phyloP scores from a whole-genome alignment of 2,888 invertebrate genomes.

The Trilocha varians region DNA sequence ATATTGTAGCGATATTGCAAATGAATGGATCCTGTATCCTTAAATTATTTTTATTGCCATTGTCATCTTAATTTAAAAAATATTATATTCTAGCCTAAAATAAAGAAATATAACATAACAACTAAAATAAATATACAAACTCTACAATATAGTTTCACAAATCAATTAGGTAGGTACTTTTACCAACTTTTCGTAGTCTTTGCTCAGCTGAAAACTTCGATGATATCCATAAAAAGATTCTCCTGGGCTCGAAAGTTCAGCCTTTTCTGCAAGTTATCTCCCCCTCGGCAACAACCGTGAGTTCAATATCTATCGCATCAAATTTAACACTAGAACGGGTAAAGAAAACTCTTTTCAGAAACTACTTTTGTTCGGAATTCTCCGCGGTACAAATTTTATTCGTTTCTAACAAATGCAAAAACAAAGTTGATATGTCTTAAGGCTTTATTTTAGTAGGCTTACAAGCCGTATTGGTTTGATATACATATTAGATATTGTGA shows the following conservation, averaged over 20 bases:
- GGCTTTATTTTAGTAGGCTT: too few relatives aligned
- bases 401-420: not conserved
- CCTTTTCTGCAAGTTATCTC: conserved; percentile 18
- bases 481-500: too few relatives aligned
- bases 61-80: too few relatives aligned
- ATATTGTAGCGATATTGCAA: too few relatives aligned
- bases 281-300: conserved; percentile 26
- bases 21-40: too few relatives aligned
- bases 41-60: too few relatives aligned
- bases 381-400: too few relatives aligned
- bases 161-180: not conserved
- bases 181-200: not conserved
- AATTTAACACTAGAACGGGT: conserved; percentile 36
- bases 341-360: conserved; percentile 23
- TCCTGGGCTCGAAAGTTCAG: conserved; percentile 21
- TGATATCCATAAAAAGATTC: conserved; percentile 26
- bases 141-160: not conserved
- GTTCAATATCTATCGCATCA: conserved; percentile 41
- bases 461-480: too few relatives aligned
- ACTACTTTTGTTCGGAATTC: not conserved
- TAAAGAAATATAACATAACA: not conserved
- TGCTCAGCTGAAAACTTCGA: not conserved
- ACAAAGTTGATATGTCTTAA: not conserved
- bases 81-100: too few relatives aligned
- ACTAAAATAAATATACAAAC: not conserved